Evolutionary conservation across 2,888 invertebrate genomes (phyloP), one percentile per base, ranked within the genome.

Genomic region (Cryptosula pallasiana): DNA sequence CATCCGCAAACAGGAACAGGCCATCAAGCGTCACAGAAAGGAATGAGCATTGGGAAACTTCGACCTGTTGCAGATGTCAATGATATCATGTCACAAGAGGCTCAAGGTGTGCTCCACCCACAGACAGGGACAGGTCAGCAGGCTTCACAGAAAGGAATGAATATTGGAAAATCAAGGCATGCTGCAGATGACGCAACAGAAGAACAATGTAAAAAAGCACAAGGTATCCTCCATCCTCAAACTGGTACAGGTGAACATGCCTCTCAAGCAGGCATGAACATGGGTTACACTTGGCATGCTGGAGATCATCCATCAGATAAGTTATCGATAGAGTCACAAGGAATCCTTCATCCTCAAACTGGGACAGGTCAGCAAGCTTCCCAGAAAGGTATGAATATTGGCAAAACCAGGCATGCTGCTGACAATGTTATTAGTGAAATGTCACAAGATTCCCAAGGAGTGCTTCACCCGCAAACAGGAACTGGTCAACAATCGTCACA

Each of bases 221-320:
- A 63, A 63, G 63, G 63, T 13, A n/a, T 63, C 32, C 34, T 63
- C 5, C 5, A 3, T 13, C 2, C 27, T 3, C 63, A 63, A 63
- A 63, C 63, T 63, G 63, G 63, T 13, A 63, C 63, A 13, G 63
- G 63, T 20, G 32, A 63, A 34, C 63, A 63, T 32, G 63, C 63
- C 16, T 32, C 63, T 32, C 32, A 29, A 32, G 32, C 25, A 25
- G 63, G 63, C 2, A 63, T 63, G 63, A 63, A 32, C 32, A 25
- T 63, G 2, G 63, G 63, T 13, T 3, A 32, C 2, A 63, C 32
- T 34, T 13, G 63, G n/a, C 63, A 32, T 32, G 63, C 5, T 34
- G 27, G 5, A 29, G 63, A 63, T 63, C 13, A 57, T n/a, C 13
- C 57, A 13, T n/a, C n/a, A 23, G 23, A 57, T 25, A 23, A 57